Evolutionary conservation across 1,140 invertebrate species (phyloP).

Genomic region (Tetramorium alpestre): DNA sequence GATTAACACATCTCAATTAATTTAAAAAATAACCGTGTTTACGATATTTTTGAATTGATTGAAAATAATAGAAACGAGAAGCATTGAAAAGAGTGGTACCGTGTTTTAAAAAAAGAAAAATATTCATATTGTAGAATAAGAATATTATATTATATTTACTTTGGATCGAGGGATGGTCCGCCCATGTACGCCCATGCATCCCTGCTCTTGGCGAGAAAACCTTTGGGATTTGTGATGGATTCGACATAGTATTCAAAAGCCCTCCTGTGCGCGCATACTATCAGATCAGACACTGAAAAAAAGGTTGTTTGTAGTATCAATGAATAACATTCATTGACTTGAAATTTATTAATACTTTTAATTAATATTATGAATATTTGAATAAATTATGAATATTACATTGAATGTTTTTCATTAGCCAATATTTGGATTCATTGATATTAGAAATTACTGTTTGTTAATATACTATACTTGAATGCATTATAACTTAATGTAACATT

Average conservation of each 20-base stretch:
- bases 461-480: too few relatives aligned
- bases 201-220: background rate
- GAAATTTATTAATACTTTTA: conserved; percentile 22
- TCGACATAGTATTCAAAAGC: background rate
- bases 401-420: conserved; percentile 1
- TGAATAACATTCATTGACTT: background rate
- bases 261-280: background rate
- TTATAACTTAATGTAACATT: too few relatives aligned
- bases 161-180: background rate
- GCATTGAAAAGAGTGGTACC: background rate
- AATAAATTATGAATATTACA: background rate
- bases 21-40: background rate
- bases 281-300: background rate
- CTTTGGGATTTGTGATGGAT: background rate
- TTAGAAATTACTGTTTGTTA: too few relatives aligned
- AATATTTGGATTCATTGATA: background rate
- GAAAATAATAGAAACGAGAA: background rate
- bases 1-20: background rate
- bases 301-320: background rate
- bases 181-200: background rate
- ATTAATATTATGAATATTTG: background rate
- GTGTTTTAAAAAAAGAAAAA: background rate
- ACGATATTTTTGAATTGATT: background rate
- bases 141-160: background rate
- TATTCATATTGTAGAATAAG: background rate